Conservation (phyloP, 2,888 invertebrate species). For the Watsonalla cultraria region DNA sequence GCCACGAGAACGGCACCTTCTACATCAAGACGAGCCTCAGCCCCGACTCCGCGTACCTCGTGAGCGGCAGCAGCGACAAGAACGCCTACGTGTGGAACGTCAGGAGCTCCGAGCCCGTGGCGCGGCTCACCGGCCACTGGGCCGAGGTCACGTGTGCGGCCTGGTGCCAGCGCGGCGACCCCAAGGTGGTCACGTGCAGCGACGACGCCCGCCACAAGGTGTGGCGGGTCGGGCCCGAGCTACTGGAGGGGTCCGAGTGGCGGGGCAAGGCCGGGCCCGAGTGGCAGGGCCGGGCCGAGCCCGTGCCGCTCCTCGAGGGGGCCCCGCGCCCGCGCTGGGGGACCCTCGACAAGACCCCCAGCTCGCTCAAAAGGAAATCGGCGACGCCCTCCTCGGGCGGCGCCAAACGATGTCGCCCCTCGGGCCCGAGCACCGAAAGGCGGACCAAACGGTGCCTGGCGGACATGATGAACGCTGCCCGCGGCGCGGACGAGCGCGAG, state of each 20-base stretch:
- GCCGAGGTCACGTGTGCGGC: constrained; percentile 94
- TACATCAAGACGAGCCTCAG: constrained; percentile 91
- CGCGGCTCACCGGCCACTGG: constrained; percentile 85
- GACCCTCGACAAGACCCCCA: constrained; percentile 67
- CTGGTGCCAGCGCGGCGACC: constrained; percentile 82
- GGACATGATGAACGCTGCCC: constrained; percentile 53
- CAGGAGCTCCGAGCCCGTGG: constrained; percentile 80
- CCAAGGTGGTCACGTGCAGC: constrained; percentile 87
- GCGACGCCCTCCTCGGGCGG: constrained; percentile 27
- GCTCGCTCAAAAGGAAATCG: constrained; percentile 58
- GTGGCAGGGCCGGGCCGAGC: constrained; percentile 51
- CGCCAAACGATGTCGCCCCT: constrained; percentile 26
- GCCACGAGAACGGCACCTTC: constrained; percentile 89
- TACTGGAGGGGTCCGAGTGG: constrained; percentile 42
- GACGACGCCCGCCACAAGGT: constrained; percentile 89
- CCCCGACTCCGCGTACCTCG: constrained; percentile 87
- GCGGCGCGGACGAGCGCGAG: constrained; percentile 37
- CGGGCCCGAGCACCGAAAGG: constrained; percentile 18
- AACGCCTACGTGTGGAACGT: constrained; percentile 93
- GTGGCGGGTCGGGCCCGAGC: constrained; percentile 83
- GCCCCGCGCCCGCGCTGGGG: constrained; percentile 41
- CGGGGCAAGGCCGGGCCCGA: constrained; percentile 44
- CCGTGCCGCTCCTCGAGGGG: constrained; percentile 33
- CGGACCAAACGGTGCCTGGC: constrained; percentile 62
- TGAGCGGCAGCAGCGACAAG: constrained; percentile 94